Conservation (phyloP, 2,888 invertebrate genomes). For the Tetropium fuscum region DNA sequence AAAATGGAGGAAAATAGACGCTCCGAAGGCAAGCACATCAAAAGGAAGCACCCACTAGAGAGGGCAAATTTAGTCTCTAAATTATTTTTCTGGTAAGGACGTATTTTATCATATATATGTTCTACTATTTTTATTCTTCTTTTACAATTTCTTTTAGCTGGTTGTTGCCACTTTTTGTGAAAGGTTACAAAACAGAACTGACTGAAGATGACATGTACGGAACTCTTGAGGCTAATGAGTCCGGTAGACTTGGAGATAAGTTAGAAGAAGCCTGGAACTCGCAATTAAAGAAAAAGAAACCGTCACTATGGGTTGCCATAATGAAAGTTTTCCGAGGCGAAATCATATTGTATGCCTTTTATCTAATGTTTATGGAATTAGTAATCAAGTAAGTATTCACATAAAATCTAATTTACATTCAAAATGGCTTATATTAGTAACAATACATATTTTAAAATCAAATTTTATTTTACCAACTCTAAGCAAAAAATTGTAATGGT, state of each 20-base stretch:
- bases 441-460: too few species aligned
- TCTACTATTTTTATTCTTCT: background rate
- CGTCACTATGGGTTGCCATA: slow-evolving; percentile 38
- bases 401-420: too few species aligned
- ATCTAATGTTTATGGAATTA: slow-evolving; percentile 42
- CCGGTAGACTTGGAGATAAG: slow-evolving; percentile 61
- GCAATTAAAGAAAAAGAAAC: slow-evolving; percentile 44
- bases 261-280: slow-evolving; percentile 58
- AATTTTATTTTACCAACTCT: background rate
- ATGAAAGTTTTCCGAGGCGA: slow-evolving; percentile 27
- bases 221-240: slow-evolving; percentile 64
- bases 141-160: slow-evolving; percentile 61
- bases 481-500: too few species aligned
- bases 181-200: slow-evolving; percentile 65
- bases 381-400: slow-evolving; percentile 41
- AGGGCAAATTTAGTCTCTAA: slow-evolving; percentile 45
- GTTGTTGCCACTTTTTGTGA: slow-evolving; percentile 65
- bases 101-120: too few species aligned
- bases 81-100: slow-evolving; percentile 48
- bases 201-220: slow-evolving; percentile 66
- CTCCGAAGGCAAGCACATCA: slow-evolving; percentile 31
- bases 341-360: slow-evolving; percentile 31
- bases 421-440: too few species aligned
- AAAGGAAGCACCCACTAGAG: slow-evolving; percentile 43
- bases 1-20: slow-evolving; percentile 3